Conservation (phyloP, 2,888 invertebrate species). For the Agrilus biguttatus region DNA sequence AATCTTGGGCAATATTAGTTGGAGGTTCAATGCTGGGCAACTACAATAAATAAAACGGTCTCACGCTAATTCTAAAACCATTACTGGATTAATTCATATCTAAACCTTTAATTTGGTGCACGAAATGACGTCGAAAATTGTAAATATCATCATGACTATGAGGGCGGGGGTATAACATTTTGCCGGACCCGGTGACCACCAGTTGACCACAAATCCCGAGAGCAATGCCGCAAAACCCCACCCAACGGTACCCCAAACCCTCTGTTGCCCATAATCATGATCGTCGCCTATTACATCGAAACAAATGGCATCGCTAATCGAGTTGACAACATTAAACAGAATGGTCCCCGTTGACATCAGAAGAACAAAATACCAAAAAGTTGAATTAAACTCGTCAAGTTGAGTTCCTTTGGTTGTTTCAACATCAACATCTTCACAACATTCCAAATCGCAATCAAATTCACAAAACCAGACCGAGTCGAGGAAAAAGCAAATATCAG, state of each 20-base stretch:
- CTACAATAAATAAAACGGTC: conserved; percentile 28
- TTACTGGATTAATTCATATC: neutral
- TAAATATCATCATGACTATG: conserved; percentile 47
- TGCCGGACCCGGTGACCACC: conserved; percentile 39
- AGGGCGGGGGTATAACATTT: conserved; percentile 58
- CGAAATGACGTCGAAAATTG: conserved; percentile 49
- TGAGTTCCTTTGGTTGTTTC: conserved; percentile 26
- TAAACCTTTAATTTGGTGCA: conserved; percentile 47
- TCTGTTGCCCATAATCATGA: conserved; percentile 60
- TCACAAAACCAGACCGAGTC: neutral
- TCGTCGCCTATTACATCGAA: conserved; percentile 73
- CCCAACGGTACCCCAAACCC: conserved; percentile 73
- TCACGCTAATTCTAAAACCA: neutral
- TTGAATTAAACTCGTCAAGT: conserved; percentile 35
- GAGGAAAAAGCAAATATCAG: too few relatives aligned
- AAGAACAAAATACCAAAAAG: conserved; percentile 62
- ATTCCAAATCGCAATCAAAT: conserved; percentile 14
- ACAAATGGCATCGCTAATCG: conserved; percentile 80
- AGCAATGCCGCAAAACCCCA: conserved; percentile 61
- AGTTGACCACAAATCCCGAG: conserved; percentile 54
- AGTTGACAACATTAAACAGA: conserved; percentile 72
- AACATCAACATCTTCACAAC: conserved; percentile 16
- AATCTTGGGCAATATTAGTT: conserved; percentile 51
- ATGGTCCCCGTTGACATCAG: conserved; percentile 62
- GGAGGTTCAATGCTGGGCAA: conserved; percentile 54